phyloP scores from a whole-genome alignment of 92 coral and sea anemone species.

The Epizoanthus scotinus region DNA sequence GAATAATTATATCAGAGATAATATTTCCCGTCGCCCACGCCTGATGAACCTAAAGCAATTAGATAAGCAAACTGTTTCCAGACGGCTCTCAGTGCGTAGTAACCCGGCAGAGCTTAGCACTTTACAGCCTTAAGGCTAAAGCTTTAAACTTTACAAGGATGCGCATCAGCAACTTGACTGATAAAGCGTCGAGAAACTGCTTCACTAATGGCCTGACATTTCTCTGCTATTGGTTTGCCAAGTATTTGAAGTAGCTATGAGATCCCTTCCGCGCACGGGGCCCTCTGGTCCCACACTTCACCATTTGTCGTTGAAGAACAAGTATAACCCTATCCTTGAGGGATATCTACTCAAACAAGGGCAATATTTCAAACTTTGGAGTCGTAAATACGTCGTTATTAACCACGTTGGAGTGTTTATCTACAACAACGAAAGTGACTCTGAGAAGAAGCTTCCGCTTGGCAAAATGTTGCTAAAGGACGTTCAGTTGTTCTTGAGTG shows the following conservation, averaged over 20 bases:
- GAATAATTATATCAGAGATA: no score
- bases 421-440: constrained; percentile 26
- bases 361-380: constrained; percentile 43
- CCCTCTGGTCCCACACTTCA: neutral
- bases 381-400: constrained; percentile 42
- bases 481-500: constrained; percentile 25
- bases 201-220: no score
- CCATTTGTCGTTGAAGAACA: constrained; percentile 14
- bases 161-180: no score
- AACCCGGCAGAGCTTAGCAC: no score
- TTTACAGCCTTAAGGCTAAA: no score
- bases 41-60: no score
- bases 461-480: constrained; percentile 35
- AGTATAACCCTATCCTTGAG: constrained; percentile 31
- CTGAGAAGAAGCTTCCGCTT: constrained; percentile 35
- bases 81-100: no score
- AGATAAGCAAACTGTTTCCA: no score
- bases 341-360: constrained; percentile 44
- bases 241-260: constrained; percentile 4
- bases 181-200: no score
- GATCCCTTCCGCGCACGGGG: constrained; percentile 19
- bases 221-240: no score
- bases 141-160: no score
- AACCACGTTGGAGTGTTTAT: constrained; percentile 40
- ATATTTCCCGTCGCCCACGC: no score